phyloP scores from a whole-genome alignment of 92 coral and sea anemone species.

The Epizoanthus fatuus region DNA sequence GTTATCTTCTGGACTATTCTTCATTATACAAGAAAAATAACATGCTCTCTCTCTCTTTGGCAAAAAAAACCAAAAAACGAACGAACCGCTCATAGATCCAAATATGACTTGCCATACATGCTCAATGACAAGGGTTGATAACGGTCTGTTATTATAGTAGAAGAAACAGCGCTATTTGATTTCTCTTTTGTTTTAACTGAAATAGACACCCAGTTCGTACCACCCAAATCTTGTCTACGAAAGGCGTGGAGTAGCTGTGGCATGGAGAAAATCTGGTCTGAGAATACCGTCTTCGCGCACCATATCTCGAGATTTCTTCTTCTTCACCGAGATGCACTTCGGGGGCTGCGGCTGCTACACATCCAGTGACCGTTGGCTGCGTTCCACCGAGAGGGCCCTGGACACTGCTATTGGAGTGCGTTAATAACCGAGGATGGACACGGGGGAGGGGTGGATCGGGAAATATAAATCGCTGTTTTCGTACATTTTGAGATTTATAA shows the following conservation, averaged over 20 bases:
- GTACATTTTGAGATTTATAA: too few relatives aligned
- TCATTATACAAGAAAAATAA: too few relatives aligned
- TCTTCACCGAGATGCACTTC: constrained; percentile 81
- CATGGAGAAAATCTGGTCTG: constrained; percentile 65
- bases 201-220: constrained; percentile 12
- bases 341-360: constrained; percentile 86
- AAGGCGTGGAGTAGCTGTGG: constrained; percentile 54
- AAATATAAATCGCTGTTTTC: too few relatives aligned
- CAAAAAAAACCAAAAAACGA: too few relatives aligned
- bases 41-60: too few relatives aligned
- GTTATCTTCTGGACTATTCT: too few relatives aligned
- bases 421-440: constrained; percentile 9
- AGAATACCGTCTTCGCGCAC: constrained; percentile 59
- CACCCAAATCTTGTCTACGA: constrained; percentile 57
- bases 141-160: too few relatives aligned
- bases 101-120: too few relatives aligned
- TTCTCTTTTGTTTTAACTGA: neutral
- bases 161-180: neutral
- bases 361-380: constrained; percentile 78
- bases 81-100: too few relatives aligned
- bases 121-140: too few relatives aligned
- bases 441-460: neutral
- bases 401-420: constrained; percentile 79
- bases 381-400: constrained; percentile 47
- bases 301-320: constrained; percentile 67